Base-by-base conservation (phyloP, 2,113 vertebrate genomes). In the Cololabis saira region DNA sequence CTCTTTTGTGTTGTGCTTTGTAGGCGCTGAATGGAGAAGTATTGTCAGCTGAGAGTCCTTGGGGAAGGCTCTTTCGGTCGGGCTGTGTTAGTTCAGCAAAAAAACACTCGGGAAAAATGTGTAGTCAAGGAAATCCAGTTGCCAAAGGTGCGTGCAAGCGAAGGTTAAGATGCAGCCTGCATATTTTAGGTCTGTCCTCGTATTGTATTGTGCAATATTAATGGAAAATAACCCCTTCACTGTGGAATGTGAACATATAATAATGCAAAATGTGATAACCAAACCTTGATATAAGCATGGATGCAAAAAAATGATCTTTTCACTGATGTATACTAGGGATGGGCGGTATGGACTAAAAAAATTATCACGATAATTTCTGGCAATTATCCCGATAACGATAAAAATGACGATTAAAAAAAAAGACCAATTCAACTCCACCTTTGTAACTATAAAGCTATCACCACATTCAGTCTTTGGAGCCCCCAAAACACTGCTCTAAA, bases 101-200 rank as follows among this genome's bases (percentile, higher is more conserved):
- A 83, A 61, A 81, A 12, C 74, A 90, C 63, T 27, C 63, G 82
- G 24, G 83, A 84, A 17, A 91, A 92, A 15, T 95, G 91, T 59
- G 95, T 95, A 43, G 75, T 97, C 87, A 99, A 99, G 80, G 95
- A 98, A 88, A 94, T 97, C 74, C 93, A 93, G 54, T 94, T 98
- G 71, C 95, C 95, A 12, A 90, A 95, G 95, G 97, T 98, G 88
- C 44, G 61, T 73, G 16, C 1, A 54, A 51, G 62, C 24, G 22
- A 7, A 41, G 0, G 22, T 9, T 24, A 4, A 2, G 5, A 14
- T 44, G 22, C 3, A 7, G 3, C 11, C 17, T 50, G n/a, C 24
- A 33, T 14, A 13, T 21, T 37, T 53, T 2, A 37, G 30, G 8
- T 33, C 18, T 21, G 33, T 27, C n/a, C 30, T 30, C 33, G 10